These are phyloP conservation scores for Timema cristinae DNA, from an alignment of 2,888 invertebrate species.

Conservation along the genomic window DNA sequence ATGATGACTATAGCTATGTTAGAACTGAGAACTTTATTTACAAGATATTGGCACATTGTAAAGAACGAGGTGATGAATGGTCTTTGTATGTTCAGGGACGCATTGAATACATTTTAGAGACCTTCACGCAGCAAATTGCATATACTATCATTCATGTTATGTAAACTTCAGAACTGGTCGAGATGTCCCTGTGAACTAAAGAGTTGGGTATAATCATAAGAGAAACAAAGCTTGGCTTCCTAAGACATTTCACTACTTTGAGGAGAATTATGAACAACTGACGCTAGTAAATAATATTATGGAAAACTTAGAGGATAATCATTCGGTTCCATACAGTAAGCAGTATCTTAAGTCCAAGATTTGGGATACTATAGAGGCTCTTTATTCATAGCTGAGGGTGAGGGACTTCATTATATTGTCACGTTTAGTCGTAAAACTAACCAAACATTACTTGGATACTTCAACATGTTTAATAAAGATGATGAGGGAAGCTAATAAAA, in stretches of 20 bases:
- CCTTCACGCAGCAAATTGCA: neutral
- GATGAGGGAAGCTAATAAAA: neutral
- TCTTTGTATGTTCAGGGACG: neutral
- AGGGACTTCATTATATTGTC: neutral
- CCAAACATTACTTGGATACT: neutral
- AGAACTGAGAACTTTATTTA: neutral
- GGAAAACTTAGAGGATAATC: no score
- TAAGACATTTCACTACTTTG: no score
- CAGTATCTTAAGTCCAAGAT: no score
- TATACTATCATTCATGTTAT: slow-evolving; percentile 1
- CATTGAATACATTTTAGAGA: neutral
- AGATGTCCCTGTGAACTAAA: neutral
- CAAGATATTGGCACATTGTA: neutral
- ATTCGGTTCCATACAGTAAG: no score
- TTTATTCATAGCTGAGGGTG: no score
- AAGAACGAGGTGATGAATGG: neutral
- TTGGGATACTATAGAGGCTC: no score
- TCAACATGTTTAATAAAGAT: neutral
- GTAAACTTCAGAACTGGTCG: neutral
- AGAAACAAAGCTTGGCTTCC: no score
- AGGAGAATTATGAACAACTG: no score
- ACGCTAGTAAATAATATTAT: no score
- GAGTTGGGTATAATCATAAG: no score
- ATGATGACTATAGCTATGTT: neutral
- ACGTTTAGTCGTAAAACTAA: neutral